Evolutionary conservation across 2,113 vertebrate genomes (phyloP).

Genomic region (Ptychochromis oligacanthus): DNA sequence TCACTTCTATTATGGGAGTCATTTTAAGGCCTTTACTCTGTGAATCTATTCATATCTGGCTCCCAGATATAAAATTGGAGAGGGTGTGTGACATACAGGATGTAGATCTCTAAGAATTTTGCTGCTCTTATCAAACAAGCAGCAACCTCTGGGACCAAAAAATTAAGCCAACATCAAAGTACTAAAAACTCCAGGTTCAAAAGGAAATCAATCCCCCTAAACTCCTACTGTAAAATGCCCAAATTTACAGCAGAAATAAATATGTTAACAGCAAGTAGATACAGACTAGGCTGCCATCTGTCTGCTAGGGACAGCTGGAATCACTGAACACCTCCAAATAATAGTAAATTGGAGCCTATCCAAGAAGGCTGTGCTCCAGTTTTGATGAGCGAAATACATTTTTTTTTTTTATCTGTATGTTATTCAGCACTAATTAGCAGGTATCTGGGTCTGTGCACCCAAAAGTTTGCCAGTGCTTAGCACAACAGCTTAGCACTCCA

Average conservation of each 20-base stretch:
- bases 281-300: neutral
- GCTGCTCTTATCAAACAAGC: neutral
- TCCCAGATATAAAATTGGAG: neutral
- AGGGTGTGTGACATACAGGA: neutral
- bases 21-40: conserved; percentile 5
- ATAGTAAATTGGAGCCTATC: neutral
- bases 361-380: neutral
- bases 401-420: neutral
- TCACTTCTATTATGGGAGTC: conserved; percentile 22
- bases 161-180: neutral
- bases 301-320: neutral
- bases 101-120: conserved; percentile 12
- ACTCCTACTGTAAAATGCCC: neutral
- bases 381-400: neutral
- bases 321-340: neutral
- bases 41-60: conserved; percentile 10
- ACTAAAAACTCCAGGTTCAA: neutral
- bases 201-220: neutral
- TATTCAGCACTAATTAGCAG: neutral
- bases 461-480: neutral
- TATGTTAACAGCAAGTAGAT: neutral
- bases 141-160: neutral
- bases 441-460: neutral
- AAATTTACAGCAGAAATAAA: neutral
- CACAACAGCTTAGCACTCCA: neutral